Evolutionary conservation across 2,888 invertebrate species (phyloP), one percentile per base, ranked within the genome.

Genomic region (Leucophora obtusa): DNA sequence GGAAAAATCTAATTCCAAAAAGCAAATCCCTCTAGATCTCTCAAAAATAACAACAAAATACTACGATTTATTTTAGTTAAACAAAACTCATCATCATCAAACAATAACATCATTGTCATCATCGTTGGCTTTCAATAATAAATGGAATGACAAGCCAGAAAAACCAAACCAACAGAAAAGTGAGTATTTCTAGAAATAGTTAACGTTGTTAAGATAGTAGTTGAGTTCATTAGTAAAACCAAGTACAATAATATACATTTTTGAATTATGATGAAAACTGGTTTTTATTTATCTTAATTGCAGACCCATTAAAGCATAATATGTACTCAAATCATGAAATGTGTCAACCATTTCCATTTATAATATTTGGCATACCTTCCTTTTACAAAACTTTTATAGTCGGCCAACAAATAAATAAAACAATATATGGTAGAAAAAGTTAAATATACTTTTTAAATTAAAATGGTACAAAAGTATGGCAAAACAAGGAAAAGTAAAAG

Each of bases 11-110:
- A 80, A 76, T 77, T 66, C 21, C 60, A 53, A 17, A 59, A 70
- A 56, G 72, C 69, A 81, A 81, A 77, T 81, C 77, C 76, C 77
- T 10, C 43, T 50, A 73, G 73, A 81, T 80, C 35, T 51, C 17
- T 7, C 1, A 51, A 58, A 62, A 50, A 66, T 21, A 74, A 53
- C 50, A 24, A 54, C 50, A 65, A 54, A 71, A 68, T 38, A 60
- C 24, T 38, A 65, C 15, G 35, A 38, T 63, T 53, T 59, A 18
- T 51, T 50, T 59, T 56, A 62, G 51, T 71, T 66, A 58, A 71
- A 56, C 51, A 66, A 47, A 68, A 76, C 47, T 53, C 54, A 70
- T 65, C 65, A 50, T 58, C 43, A 47, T 54, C 50, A 72, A 50
- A 66, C 33, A 63, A 58, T 38, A 70, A 35, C 7, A 75, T 63